phyloP scores from a whole-genome alignment of 2,113 vertebrate genomes.

The Rhinoderma darwinii region DNA sequence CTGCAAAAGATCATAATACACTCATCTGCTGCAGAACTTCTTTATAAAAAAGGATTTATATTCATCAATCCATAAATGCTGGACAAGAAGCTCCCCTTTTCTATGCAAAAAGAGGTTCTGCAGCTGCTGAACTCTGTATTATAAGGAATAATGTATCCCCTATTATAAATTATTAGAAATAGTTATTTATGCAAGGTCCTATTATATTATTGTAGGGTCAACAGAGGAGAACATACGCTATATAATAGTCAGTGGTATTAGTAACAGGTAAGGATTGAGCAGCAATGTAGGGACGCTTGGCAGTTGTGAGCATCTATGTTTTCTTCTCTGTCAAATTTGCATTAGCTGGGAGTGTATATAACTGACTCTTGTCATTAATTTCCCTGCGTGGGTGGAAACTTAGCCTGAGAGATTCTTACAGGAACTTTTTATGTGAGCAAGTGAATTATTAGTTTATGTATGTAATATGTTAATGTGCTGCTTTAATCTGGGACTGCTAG shows the following conservation, averaged over 20 bases:
- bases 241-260: background rate
- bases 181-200: background rate
- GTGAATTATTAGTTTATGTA: slow-evolving; percentile 25
- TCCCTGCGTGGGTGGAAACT: slow-evolving; percentile 44
- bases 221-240: background rate
- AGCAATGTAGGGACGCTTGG: background rate
- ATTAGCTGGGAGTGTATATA: slow-evolving; percentile 30
- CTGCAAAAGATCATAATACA: no score
- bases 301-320: background rate
- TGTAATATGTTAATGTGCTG: slow-evolving; percentile 31
- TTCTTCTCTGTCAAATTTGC: slow-evolving; percentile 38
- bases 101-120: no score
- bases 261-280: background rate
- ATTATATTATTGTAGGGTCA: background rate
- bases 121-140: no score
- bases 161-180: background rate
- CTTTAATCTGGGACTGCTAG: background rate
- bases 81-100: no score
- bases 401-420: slow-evolving; percentile 38
- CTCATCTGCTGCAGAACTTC: no score
- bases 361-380: slow-evolving; percentile 38
- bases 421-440: slow-evolving; percentile 11
- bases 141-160: no score
- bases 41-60: no score
- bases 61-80: no score